A percentile compares a stretch with the other conserved stretches of the same genome.
phyloP scores from a whole-genome alignment of 2,113 vertebrate species.

The Laticauda laticaudata region DNA sequence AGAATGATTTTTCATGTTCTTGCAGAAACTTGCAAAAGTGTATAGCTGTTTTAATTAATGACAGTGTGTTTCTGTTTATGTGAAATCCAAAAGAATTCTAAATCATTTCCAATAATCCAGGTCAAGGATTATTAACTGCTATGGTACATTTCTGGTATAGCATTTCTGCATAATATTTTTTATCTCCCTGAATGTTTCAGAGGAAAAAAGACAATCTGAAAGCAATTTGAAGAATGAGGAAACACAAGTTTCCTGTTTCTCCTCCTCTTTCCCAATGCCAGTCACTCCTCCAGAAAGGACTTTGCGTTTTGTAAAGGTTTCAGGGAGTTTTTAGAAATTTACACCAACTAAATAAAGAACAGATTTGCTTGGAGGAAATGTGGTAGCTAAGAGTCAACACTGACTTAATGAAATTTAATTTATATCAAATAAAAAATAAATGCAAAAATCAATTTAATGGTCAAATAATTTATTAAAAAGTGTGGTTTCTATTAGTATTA shows the following conservation, averaged over 20 bases:
- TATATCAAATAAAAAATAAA: not conserved
- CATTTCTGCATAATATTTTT: not conserved
- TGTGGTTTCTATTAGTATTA: not conserved
- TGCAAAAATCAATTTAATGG: not conserved
- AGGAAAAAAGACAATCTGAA: not conserved
- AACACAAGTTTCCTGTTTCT: not conserved
- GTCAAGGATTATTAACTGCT: not conserved
- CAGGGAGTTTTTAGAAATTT: not conserved
- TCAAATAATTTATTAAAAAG: not conserved
- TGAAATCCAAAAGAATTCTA: not conserved
- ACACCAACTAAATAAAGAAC: not conserved
- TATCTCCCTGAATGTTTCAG: not conserved
- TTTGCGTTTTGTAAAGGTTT: not conserved
- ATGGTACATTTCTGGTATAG: not conserved
- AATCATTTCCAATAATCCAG: not conserved
- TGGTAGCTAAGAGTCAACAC: not conserved
- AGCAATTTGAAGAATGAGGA: not conserved
- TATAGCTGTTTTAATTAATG: not conserved
- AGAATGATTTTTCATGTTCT: not conserved
- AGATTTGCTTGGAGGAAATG: not conserved
- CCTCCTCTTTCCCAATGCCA: not conserved
- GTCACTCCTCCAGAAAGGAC: not conserved
- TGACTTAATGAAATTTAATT: not conserved
- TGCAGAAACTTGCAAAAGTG: not conserved
- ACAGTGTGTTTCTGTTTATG: not conserved